Evolutionary conservation across 2,888 invertebrate species (phyloP).

Genomic region (Drosophila pullipes): DNA sequence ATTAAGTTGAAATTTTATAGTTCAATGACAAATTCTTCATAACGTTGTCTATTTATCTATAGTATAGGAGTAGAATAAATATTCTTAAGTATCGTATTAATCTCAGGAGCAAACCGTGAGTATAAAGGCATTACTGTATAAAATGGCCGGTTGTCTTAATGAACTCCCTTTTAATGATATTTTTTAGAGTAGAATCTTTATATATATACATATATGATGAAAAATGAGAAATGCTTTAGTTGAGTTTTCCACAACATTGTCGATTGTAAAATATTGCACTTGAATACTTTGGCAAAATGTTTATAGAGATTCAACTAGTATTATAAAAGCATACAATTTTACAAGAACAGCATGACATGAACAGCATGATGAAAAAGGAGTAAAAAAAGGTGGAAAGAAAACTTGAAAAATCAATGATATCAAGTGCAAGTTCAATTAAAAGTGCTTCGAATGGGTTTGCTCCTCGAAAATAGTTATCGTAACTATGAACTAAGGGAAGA

Average conservation of each 20-base stretch:
- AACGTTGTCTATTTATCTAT: neutral
- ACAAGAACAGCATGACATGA: neutral
- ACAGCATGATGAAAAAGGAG: neutral
- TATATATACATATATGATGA: neutral
- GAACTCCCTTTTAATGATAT: neutral
- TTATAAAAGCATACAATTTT: neutral
- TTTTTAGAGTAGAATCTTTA: neutral
- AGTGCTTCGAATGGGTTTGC: conserved; percentile 15
- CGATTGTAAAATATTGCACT: neutral
- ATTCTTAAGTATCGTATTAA: neutral
- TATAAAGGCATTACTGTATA: neutral
- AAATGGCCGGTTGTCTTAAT: neutral
- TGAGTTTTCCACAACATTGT: neutral
- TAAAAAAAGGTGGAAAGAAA: neutral
- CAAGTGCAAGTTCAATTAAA: conserved; percentile 23
- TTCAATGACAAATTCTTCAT: neutral
- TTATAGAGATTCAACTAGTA: neutral
- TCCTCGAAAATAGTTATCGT: conserved; percentile 12
- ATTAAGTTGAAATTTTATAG: neutral
- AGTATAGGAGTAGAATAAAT: neutral
- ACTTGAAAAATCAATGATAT: conserved; percentile 29
- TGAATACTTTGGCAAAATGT: neutral
- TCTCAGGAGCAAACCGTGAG: neutral
- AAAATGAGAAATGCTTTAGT: neutral
- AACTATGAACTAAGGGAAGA: conserved; percentile 22